A percentile compares a stretch with the other conserved stretches of the same genome.
These are phyloP conservation scores for Apis florea DNA, from an alignment of 1,140 invertebrate species.

Conservation along the genomic window DNA sequence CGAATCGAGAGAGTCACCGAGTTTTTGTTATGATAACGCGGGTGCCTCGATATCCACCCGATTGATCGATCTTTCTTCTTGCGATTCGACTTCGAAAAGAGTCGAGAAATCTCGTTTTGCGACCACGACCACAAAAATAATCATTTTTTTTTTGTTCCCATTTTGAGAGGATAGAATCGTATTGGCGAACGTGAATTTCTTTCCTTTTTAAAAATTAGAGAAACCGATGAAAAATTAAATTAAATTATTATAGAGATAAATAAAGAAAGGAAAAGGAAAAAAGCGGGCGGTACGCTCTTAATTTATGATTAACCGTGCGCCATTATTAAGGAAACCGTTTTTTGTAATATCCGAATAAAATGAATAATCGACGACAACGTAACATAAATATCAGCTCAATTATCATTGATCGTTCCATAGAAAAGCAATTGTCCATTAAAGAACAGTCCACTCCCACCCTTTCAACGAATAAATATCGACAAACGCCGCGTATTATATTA, in stretches of 20 bases:
- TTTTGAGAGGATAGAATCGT: not conserved
- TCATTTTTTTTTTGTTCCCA: not conserved
- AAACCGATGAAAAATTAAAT: not conserved
- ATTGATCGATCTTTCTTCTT: conserved; percentile 22
- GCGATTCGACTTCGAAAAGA: not conserved
- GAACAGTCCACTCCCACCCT: not conserved
- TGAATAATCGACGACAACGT: conserved; percentile 68
- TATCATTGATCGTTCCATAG: conserved; percentile 34
- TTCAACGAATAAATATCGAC: conserved; percentile 2
- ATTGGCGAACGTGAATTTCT: conserved; percentile 24
- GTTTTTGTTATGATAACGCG: conserved; percentile 73
- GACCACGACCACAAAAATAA: not conserved
- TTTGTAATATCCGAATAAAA: conserved; percentile 79
- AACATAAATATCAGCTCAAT: conserved; percentile 48
- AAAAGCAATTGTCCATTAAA: not conserved
- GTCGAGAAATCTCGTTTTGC: not conserved
- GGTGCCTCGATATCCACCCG: conserved; percentile 71
- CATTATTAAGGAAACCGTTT: conserved; percentile 61
- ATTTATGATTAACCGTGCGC: conserved; percentile 57
- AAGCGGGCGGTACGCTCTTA: conserved; percentile 60
- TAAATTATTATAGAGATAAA: not conserved
- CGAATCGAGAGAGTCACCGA: conserved; percentile 54
- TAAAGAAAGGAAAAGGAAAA: conserved; percentile 3
- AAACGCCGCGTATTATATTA: not conserved
- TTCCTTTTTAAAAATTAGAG: not conserved